Evolutionary conservation across 2,113 vertebrate species (phyloP), one percentile per base, ranked within the genome.

Genomic region (Spea multiplicata): DNA sequence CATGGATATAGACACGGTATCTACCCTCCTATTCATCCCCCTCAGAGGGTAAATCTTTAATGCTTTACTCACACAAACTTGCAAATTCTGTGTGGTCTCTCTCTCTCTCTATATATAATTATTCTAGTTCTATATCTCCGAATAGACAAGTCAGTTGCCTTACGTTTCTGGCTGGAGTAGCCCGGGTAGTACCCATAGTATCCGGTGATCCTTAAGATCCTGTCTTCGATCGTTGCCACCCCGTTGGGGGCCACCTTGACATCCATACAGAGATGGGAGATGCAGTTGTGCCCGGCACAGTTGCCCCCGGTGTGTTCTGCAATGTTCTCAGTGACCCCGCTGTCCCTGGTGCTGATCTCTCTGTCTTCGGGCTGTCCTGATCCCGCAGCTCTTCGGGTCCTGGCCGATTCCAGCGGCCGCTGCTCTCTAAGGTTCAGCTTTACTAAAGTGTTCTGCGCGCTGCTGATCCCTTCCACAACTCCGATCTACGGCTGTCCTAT

Each of bases 171-270:
- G 88, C 95, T 95, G 89, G 96, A 96, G 90, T 97, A 97, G 50
- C 95, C 96, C 16, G 96, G 95, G 85, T 96, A 97, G 85, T 99
- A 99, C 84, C 97, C 96, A 87, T 99, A 99, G 92, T 97, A 99
- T 85, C 96, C 97, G 48, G 96, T 98, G 90, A 99, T 99, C 86
- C 96, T 93, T 86, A 98, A 88, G 84, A 98, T 98, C 79, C 97
- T 88, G 90, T 98, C 95, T 87, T 99, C 96, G 82, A 99, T 98
- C 88, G 96, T 96, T 87, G 94, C 95, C 88, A 98, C 91, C 75
- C 96, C 96, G 89, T 98, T 98, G 90, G 93, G 93, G 61, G 95
- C 92, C 85, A 95, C 93, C 86, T 94, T 94, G 87, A 92, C 88
- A 89, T 92, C 89, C 92, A 94, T 94, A 87, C 85, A 86, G 87